These are phyloP conservation scores for Prosapia bicincta DNA, from an alignment of 2,888 invertebrate species.

Conservation along the genomic window DNA sequence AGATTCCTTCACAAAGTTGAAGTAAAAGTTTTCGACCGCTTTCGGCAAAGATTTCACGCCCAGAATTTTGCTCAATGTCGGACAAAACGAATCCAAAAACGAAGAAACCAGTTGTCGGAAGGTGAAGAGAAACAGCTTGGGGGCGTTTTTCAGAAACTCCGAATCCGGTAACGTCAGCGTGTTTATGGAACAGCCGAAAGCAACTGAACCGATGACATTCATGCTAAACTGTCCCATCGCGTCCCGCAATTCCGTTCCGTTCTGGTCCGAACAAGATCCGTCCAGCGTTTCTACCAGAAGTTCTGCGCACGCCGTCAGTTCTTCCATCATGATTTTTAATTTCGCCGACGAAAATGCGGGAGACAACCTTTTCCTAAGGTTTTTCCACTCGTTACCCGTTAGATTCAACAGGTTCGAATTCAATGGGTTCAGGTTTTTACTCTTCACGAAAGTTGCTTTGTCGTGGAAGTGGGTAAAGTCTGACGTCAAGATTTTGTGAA, in stretches of 20 bases:
- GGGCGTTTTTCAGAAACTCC: not conserved
- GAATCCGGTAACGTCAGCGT: not conserved
- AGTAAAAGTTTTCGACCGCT: slow-evolving; percentile 47
- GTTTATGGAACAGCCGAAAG: not conserved
- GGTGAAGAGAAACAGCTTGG: not conserved
- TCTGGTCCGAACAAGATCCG: not conserved
- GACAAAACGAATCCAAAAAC: not conserved
- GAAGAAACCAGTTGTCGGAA: not conserved
- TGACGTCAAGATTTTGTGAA: not conserved
- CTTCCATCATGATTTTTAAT: not conserved
- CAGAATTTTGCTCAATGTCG: not conserved
- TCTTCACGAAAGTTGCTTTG: not conserved
- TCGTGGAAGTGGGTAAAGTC: not conserved
- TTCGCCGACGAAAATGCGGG: not conserved
- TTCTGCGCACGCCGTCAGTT: not conserved
- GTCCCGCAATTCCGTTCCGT: not conserved
- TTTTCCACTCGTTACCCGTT: not conserved
- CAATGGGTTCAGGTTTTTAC: not conserved
- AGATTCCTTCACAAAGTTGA: slow-evolving; percentile 32
- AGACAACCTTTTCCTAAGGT: not conserved
- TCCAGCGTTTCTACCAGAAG: not conserved
- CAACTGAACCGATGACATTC: not conserved
- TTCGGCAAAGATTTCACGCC: not conserved
- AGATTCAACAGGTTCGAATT: not conserved
- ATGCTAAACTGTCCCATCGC: not conserved